Percentiles rank a stretch among this genome's conserved stretches.
Conservation (phyloP, 2,888 invertebrate species). For the Mimachlamys varia region DNA sequence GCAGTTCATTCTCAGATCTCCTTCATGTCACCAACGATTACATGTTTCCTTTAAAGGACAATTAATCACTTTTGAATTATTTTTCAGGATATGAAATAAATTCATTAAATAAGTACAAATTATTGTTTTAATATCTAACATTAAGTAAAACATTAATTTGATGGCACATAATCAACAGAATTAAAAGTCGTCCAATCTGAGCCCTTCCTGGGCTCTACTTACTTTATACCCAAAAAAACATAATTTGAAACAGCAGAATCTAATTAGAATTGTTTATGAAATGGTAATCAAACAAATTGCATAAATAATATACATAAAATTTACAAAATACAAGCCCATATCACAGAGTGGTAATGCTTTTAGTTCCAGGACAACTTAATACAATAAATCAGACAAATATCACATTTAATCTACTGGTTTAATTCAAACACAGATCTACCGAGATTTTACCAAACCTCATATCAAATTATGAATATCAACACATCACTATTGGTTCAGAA, state of each 20-base stretch:
- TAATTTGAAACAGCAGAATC: neutral
- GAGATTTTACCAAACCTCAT: neutral
- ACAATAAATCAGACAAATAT: neutral
- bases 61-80: neutral
- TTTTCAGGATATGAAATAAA: neutral
- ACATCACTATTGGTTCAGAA: neutral
- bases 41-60: neutral
- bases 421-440: neutral
- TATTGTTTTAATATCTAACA: too few relatives aligned
- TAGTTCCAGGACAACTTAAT: neutral
- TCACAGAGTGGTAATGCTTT: conserved; percentile 2
- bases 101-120: too few relatives aligned
- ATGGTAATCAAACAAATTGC: neutral
- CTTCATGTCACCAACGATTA: too few relatives aligned
- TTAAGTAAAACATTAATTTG: neutral
- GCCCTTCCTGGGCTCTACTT: neutral
- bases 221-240: neutral
- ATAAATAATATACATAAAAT: neutral
- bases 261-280: neutral
- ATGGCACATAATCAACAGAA: neutral
- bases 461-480: neutral
- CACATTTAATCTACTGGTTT: neutral
- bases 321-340: neutral
- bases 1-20: too few relatives aligned
- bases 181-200: neutral